Evolutionary conservation across 2,797 vertebrate genomes (phyloP), one percentile per base, ranked within the genome.

Genomic region (Erithacus rubecula): DNA sequence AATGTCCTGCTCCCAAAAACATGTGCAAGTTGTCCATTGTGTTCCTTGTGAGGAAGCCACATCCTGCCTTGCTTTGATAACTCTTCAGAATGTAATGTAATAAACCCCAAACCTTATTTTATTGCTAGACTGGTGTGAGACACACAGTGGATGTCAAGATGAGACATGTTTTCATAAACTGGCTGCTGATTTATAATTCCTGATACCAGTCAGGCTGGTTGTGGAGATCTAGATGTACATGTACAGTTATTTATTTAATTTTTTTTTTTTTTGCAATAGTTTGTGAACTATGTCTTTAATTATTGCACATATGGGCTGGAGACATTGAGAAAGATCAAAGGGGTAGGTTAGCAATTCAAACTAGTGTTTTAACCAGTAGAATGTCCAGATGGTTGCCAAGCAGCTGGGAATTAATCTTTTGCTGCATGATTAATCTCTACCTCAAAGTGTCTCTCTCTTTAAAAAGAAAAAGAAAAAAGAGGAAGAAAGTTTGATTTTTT

Each of bases 321-420:
- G 90, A 94, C 94, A 86, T n/a, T 95, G 95, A 74, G 67, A 78
- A 60, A 94, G 91, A 97, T 97, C 94, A 96, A 97, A 97, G 96
- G 68, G 67, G 62, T 94, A 93, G 90, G 96, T 95, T 96, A 96
- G 96, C 95, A 95, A 95, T 96, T 97, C 94, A 94, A 84, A 87
- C 92, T 93, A 81, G 91, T 90, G 69, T 90, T 96, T 96, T 91
- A 96, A 96, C 96, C 95, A 96, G 90, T 83, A 95, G 83, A 96
- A 88, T 93, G 94, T 97, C 94, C 94, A 97, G 95, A 97, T 97
- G 96, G 94, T 97, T 96, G 86, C 94, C 96, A 94, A 90, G 92
- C 93, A 97, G 92, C 93, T 91, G 94, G 94, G 96, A 93, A 95
- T 97, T 93, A 95, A 87, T 96, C 95, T 95, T 94, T 82, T 82